Percentiles rank a stretch among this genome's conserved stretches.
Evolutionary conservation across 2,888 invertebrate species (phyloP).

Genomic region (Nemotelus nigrinus): DNA sequence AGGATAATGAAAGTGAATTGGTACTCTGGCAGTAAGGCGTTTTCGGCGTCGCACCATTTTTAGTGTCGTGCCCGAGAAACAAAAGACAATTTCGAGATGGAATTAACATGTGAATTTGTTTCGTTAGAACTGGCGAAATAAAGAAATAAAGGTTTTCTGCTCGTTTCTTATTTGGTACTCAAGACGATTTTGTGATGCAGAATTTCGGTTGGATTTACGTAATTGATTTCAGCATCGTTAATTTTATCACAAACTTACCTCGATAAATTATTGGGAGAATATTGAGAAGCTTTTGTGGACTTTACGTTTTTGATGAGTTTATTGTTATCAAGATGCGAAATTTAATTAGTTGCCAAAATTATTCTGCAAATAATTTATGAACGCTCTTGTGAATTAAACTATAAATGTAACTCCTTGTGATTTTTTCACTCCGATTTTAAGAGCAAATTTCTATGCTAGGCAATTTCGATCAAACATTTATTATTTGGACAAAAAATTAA

Average conservation of each 20-base stretch:
- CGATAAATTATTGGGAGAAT: constrained; percentile 23
- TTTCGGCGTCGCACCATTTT: constrained; percentile 5
- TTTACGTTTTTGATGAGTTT: background rate
- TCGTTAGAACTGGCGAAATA: background rate
- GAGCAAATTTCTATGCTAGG: too few relatives aligned
- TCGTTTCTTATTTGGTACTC: background rate
- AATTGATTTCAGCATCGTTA: constrained; percentile 42
- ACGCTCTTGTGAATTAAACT: too few relatives aligned
- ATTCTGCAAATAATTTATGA: background rate
- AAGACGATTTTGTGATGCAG: constrained; percentile 6
- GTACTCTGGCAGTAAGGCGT: background rate
- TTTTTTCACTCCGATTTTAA: too few relatives aligned
- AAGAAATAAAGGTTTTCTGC: constrained; percentile 25
- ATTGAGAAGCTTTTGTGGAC: background rate
- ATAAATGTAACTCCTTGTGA: too few relatives aligned
- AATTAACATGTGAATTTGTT: constrained; percentile 43
- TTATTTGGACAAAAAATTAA: too few relatives aligned
- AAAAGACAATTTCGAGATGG: constrained; percentile 32
- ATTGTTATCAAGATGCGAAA: background rate
- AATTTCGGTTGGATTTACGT: constrained; percentile 41
- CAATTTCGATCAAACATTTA: too few relatives aligned
- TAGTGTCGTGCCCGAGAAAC: background rate
- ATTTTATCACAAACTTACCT: constrained; percentile 38
- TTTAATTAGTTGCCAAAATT: background rate
- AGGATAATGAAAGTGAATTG: constrained; percentile 48